Evolutionary conservation across 2,113 vertebrate genomes (phyloP).

Genomic region (Peucedramus taeniatus): DNA sequence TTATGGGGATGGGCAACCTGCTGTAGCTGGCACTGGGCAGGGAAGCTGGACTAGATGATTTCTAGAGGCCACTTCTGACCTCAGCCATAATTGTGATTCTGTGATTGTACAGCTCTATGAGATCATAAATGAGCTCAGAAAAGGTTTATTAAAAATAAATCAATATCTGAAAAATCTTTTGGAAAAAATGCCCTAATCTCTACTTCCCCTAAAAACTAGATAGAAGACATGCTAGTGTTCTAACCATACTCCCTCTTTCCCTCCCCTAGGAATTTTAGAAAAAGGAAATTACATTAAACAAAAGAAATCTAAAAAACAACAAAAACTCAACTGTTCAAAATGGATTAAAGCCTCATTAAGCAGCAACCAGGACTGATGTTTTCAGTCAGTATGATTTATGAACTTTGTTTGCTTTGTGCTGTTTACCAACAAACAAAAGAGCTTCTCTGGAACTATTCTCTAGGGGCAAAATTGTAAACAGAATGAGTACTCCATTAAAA

Average conservation of each 20-base stretch:
- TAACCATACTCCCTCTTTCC: not conserved
- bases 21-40: not conserved
- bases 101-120: not conserved
- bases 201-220: not conserved
- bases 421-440: not conserved
- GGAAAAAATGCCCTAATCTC: not conserved
- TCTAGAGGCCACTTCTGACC: not conserved
- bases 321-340: not conserved
- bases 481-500: not conserved
- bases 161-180: not conserved
- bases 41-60: not conserved
- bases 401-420: not conserved
- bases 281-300: not conserved
- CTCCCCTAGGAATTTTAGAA: not conserved
- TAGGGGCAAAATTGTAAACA: not conserved
- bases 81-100: not conserved
- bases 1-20: not conserved
- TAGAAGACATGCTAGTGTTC: not conserved
- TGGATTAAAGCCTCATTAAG: conserved; percentile 24
- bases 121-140: not conserved
- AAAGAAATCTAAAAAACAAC: not conserved
- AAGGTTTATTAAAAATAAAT: not conserved
- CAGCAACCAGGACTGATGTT: not conserved
- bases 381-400: conserved; percentile 25
- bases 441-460: not conserved